Percentiles rank a stretch among this genome's conserved stretches.
phyloP scores from a whole-genome alignment of 2,113 vertebrate genomes.

The Ciconia maguari region DNA sequence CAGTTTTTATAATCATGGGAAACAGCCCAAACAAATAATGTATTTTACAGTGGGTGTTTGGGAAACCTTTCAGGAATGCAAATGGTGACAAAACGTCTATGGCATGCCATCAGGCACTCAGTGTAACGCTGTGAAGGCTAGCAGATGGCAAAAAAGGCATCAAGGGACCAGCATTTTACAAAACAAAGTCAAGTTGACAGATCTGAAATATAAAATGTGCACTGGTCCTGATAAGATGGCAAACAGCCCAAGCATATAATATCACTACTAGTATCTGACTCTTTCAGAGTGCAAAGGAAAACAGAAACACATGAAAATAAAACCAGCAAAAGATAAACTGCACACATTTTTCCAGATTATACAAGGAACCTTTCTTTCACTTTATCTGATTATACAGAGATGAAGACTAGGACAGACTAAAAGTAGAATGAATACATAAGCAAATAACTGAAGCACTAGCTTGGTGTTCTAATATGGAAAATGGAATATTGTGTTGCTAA shows the following conservation, averaged over 20 bases:
- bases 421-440: neutral
- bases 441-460: neutral
- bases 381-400: neutral
- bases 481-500: neutral
- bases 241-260: neutral
- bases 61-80: neutral
- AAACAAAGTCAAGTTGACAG: slow-evolving; percentile 13
- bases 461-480: neutral
- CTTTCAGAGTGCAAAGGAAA: neutral
- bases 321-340: neutral
- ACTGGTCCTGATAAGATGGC: slow-evolving; percentile 10
- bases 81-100: neutral
- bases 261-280: neutral
- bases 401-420: neutral
- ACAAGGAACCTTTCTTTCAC: neutral
- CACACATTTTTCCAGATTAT: neutral
- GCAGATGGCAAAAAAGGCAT: slow-evolving; percentile 21
- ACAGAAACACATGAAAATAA: neutral
- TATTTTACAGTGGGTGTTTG: neutral
- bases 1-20: neutral
- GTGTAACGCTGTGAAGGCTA: neutral
- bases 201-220: neutral
- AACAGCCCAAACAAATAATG: neutral
- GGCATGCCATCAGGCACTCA: neutral
- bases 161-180: neutral